Conservation (phyloP, 2,888 invertebrate species). For the Sarcophaga rosellei region DNA sequence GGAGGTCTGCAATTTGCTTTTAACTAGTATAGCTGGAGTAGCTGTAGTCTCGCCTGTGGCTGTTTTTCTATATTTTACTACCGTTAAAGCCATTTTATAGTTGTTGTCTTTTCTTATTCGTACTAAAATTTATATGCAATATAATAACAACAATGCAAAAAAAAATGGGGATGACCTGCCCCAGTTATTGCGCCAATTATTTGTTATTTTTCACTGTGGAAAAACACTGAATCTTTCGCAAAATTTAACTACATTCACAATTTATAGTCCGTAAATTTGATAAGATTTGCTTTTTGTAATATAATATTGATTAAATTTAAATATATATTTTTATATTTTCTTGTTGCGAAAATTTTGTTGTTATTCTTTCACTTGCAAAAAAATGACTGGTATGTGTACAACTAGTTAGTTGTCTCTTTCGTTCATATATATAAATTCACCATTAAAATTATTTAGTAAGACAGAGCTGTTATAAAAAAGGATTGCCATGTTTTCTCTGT, state of each 20-base stretch:
- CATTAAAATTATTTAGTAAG: background rate
- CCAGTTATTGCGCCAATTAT: constrained; percentile 33
- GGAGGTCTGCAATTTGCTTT: constrained; percentile 68
- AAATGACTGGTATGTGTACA: background rate
- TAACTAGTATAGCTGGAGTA: constrained; percentile 63
- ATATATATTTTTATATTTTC: background rate
- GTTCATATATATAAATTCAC: background rate
- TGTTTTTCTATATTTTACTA: constrained; percentile 74
- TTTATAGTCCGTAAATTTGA: background rate
- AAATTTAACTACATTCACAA: background rate
- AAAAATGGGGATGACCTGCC: constrained; percentile 22
- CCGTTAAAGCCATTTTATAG: constrained; percentile 74
- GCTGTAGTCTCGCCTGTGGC: constrained; percentile 66
- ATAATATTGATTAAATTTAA: background rate
- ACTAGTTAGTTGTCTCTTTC: background rate
- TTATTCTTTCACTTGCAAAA: background rate
- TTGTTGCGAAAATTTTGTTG: background rate
- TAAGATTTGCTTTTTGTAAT: background rate
- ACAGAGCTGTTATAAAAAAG: background rate
- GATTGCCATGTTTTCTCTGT: background rate
- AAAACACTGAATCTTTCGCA: background rate
- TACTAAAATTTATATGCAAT: background rate
- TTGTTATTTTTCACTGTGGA: background rate
- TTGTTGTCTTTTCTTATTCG: background rate
- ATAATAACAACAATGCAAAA: background rate